These are phyloP conservation scores for Strix uralensis DNA, from an alignment of 2,113 vertebrate species.

Conservation along the genomic window DNA sequence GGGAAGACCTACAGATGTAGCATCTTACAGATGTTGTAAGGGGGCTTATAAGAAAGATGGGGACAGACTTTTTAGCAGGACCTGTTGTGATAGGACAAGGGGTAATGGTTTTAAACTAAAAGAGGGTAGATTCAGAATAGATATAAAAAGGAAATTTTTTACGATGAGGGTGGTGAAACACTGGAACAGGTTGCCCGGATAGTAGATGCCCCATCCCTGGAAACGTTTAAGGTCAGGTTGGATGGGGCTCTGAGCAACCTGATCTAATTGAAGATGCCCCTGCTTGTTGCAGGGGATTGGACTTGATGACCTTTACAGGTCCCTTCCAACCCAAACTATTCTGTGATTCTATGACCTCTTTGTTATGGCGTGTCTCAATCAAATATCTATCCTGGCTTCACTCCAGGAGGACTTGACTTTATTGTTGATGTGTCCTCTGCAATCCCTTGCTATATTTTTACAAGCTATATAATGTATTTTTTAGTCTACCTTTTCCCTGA, in stretches of 20 bases:
- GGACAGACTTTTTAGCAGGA: not conserved
- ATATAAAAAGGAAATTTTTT: not conserved
- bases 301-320: not conserved
- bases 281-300: rapidly evolving
- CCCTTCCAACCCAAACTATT: not conserved
- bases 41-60: not conserved
- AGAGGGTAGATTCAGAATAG: not conserved
- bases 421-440: not conserved
- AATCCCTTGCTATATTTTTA: not conserved
- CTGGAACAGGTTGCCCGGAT: not conserved
- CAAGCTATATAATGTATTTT: not conserved
- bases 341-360: not conserved
- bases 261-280: not conserved
- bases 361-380: not conserved
- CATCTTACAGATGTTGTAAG: too few relatives aligned
- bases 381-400: not conserved
- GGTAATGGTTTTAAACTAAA: not conserved
- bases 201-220: not conserved
- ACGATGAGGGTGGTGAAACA: rapidly evolving
- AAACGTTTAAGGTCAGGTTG: not conserved
- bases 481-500: not conserved
- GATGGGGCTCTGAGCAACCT: not conserved
- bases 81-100: not conserved
- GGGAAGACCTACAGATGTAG: not conserved
- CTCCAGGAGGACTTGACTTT: not conserved